phyloP scores from a whole-genome alignment of 2,797 vertebrate species.

The Manis crassicaudata region DNA sequence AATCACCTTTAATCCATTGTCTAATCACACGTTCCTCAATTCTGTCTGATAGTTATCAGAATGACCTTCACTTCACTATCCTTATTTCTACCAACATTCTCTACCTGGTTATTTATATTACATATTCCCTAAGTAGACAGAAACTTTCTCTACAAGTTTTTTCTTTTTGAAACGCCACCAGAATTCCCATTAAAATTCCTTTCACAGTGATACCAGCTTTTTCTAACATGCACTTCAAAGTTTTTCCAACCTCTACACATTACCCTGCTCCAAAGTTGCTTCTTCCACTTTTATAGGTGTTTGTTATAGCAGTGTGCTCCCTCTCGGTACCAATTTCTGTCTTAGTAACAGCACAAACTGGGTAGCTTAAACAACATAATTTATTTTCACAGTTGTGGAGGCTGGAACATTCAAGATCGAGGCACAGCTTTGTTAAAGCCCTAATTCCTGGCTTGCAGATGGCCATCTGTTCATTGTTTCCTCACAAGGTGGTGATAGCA shows the following conservation, averaged over 20 bases:
- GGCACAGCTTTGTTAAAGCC: background rate
- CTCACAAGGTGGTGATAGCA: background rate
- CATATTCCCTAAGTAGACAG: background rate
- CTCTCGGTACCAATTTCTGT: background rate
- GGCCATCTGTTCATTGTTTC: too few species aligned
- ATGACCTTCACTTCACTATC: background rate
- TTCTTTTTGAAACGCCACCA: background rate
- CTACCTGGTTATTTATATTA: background rate
- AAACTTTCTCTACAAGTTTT: background rate
- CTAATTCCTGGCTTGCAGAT: background rate
- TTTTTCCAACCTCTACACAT: background rate
- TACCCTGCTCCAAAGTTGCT: background rate
- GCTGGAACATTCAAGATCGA: background rate
- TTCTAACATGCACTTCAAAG: background rate
- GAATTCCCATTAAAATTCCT: background rate
- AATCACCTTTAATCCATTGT: background rate
- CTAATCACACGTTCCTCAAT: background rate
- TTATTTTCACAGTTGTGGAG: background rate
- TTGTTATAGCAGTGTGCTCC: background rate
- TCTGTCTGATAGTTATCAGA: background rate
- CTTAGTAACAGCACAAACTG: background rate
- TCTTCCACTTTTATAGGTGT: background rate
- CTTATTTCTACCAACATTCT: background rate
- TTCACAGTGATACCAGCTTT: background rate
- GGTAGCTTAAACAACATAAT: background rate